Evolutionary conservation across 2,797 vertebrate species (phyloP), one percentile per base, ranked within the genome.

Genomic region (Parauchenoglanis punctatus): DNA sequence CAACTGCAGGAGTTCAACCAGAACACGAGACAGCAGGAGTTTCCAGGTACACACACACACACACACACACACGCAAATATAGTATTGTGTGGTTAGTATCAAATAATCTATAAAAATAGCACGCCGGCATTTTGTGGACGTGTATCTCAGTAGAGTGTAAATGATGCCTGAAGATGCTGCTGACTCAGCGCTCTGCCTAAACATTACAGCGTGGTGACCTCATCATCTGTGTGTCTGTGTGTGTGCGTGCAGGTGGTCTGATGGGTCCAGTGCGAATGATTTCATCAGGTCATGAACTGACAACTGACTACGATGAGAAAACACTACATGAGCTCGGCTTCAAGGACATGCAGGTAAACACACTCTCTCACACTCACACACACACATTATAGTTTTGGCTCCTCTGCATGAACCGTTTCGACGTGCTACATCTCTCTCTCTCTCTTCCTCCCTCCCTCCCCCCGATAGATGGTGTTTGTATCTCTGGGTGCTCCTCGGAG

Each of bases 241-340:
- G 31, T 73, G 70, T 63, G 52, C 61, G 61, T 85, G 49, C 65
- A 98, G 98, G 98, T 68, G 98, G 98, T 88, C 94, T 99, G 86
- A 99, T 99, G 98, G 98, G 98, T 89, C 98, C 98, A 0, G 98
- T 99, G 61, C 95, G 98, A 88, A 99, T 99, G 98, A 99, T 99
- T 94, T 99, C 98, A 73, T 99, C 98, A 12, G 98, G 98, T 65
- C 98, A 99, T 44, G 98, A 99, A 56, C 96, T 99, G 89, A 99
- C 98, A 90, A 99, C 98, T 0, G 98, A 99, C 94, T 99, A 99
- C 23, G 98, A 99, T 90, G 98, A 99, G 93, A 99, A 99, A 92
- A 99, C 98, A 0, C 97, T 99, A 78, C 98, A 99, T 59, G 98
- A 99, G 88, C 93, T 99, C 91, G 98, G 98, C 46, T 99, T 99